phyloP scores from a whole-genome alignment of 2,888 invertebrate genomes.

The Yponomeuta cagnagella region DNA sequence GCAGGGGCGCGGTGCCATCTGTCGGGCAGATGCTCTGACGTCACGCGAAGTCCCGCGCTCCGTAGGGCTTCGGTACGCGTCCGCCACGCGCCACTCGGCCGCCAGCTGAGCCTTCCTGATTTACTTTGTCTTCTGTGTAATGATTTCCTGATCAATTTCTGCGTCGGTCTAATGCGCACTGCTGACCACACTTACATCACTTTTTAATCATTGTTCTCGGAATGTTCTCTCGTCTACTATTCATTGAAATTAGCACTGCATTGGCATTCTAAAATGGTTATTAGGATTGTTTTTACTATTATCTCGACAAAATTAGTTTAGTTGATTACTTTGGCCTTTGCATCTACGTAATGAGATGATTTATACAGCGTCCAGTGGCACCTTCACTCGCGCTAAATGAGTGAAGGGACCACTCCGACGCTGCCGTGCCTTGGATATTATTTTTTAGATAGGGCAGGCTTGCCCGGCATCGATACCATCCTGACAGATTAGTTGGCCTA shows the following conservation, averaged over 20 bases:
- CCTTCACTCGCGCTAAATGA: too few species aligned
- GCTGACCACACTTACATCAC: neutral
- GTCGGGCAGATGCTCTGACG: slow-evolving; percentile 72
- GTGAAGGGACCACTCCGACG: too few species aligned
- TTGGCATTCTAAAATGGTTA: neutral
- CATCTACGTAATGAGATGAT: too few species aligned
- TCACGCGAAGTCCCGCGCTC: slow-evolving; percentile 62
- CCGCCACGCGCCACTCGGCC: slow-evolving; percentile 42
- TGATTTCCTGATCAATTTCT: slow-evolving; percentile 6
- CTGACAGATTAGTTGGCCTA: too few species aligned
- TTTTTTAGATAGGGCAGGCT: too few species aligned
- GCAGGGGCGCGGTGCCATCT: slow-evolving; percentile 64
- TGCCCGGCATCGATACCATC: too few species aligned
- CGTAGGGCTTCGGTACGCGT: slow-evolving; percentile 35
- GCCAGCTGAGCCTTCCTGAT: slow-evolving; percentile 52
- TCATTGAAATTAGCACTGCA: neutral
- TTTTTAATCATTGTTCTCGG: neutral
- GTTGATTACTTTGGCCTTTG: too few species aligned
- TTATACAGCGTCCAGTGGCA: too few species aligned
- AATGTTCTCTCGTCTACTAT: too few species aligned
- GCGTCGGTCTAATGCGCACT: neutral
- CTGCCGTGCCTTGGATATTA: too few species aligned
- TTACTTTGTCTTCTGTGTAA: slow-evolving; percentile 27
- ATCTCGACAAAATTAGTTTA: too few species aligned
- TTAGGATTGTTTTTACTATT: too few species aligned